Percentiles rank a stretch among this genome's conserved stretches.
Conservation (phyloP, 2,113 vertebrate species). For the Cephalopholis sonnerati region DNA sequence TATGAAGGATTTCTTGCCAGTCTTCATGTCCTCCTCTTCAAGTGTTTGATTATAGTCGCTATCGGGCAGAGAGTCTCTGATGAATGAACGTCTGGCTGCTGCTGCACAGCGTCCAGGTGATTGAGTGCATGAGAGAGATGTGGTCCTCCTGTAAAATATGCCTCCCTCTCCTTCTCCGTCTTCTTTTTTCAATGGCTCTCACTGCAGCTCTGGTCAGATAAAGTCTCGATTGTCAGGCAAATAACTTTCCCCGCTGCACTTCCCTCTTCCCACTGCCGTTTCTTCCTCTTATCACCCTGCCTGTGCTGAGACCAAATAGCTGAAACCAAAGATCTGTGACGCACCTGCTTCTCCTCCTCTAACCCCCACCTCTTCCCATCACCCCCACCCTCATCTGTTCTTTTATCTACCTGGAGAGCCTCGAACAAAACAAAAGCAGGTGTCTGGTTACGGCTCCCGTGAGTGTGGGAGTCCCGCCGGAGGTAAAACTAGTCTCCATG, state of each 20-base stretch:
- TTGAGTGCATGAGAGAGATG: conserved; percentile 37
- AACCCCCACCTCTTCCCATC: not conserved
- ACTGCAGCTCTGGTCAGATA: conserved; percentile 52
- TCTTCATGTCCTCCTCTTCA: conserved; percentile 81
- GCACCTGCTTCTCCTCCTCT: conserved; percentile 68
- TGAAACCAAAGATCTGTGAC: conserved; percentile 74
- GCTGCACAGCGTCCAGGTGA: conserved; percentile 62
- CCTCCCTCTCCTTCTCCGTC: conserved; percentile 34
- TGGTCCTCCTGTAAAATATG: conserved; percentile 23
- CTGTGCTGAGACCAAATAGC: conserved; percentile 35
- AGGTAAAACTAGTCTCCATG: conserved; percentile 70
- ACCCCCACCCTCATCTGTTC: conserved; percentile 56
- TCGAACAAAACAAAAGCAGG: conserved; percentile 76
- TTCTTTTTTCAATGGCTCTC: conserved; percentile 8
- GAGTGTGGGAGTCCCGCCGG: conserved; percentile 56
- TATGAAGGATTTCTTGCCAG: conserved; percentile 83
- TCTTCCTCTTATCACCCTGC: conserved; percentile 53
- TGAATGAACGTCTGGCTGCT: conserved; percentile 38
- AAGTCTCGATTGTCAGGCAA: conserved; percentile 53
- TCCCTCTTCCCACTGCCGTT: conserved; percentile 43
- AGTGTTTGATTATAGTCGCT: conserved; percentile 15
- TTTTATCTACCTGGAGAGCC: conserved; percentile 69
- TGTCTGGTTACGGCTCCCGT: conserved; percentile 79
- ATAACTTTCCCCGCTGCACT: conserved; percentile 57
- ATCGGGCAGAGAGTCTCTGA: conserved; percentile 12